phyloP scores from a whole-genome alignment of 1,140 invertebrate species.

The Heliconius nattereri region DNA sequence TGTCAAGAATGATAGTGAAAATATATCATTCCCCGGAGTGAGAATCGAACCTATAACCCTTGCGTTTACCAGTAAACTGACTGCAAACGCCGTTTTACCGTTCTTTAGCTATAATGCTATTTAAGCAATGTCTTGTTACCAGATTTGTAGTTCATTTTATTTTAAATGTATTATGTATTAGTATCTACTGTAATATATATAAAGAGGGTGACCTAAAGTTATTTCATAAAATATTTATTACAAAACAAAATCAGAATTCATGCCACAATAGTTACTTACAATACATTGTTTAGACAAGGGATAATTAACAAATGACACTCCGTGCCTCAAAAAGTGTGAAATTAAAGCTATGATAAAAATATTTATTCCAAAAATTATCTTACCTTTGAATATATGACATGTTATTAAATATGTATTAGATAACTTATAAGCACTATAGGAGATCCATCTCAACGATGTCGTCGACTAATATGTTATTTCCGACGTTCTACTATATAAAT shows the following conservation, averaged over 20 bases:
- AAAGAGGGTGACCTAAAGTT: neutral
- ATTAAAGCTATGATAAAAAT: neutral
- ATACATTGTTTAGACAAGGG: neutral
- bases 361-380: neutral
- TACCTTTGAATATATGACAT: neutral
- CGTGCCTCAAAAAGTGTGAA: neutral
- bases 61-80: too few species aligned
- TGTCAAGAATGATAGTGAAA: too few species aligned
- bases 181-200: neutral
- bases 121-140: too few species aligned
- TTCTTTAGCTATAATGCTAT: too few species aligned
- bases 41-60: too few species aligned
- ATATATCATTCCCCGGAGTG: too few species aligned
- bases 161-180: too few species aligned
- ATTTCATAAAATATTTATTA: neutral
- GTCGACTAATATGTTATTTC: neutral
- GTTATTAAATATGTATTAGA: neutral
- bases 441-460: neutral
- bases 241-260: neutral
- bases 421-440: neutral
- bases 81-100: too few species aligned
- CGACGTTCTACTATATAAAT: neutral
- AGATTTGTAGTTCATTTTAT: too few species aligned
- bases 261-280: neutral
- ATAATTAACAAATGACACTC: neutral